Evolutionary conservation across 2,113 vertebrate genomes (phyloP).

Genomic region (Forbesichthys agassizii): DNA sequence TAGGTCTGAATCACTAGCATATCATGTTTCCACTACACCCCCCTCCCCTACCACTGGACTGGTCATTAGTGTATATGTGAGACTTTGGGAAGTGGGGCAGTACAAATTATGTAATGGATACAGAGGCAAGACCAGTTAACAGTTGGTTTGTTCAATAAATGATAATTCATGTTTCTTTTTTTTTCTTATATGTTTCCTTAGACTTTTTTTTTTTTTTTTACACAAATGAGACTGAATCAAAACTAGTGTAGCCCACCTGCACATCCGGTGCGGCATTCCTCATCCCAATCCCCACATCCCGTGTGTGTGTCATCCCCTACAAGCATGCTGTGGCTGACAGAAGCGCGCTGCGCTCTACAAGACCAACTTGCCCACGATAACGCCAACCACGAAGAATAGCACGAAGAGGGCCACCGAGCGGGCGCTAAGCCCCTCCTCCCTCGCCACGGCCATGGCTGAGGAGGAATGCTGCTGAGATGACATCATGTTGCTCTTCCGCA

Average conservation of each 20-base stretch:
- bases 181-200: conserved; percentile 55
- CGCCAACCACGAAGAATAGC: conserved; percentile 93
- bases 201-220: conserved; percentile 48
- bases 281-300: conserved; percentile 78
- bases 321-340: conserved; percentile 78
- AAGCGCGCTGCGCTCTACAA: conserved; percentile 81
- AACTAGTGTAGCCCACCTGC: conserved; percentile 68
- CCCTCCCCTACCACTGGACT: conserved; percentile 13
- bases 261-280: conserved; percentile 78
- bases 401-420: conserved; percentile 88
- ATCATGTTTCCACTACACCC: conserved; percentile 37
- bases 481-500: conserved; percentile 86
- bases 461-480: conserved; percentile 83
- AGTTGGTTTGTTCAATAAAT: conserved; percentile 78
- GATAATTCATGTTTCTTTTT: conserved; percentile 59
- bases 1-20: conserved; percentile 42
- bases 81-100: conserved; percentile 64
- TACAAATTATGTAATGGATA: conserved; percentile 78
- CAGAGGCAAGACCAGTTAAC: conserved; percentile 90
- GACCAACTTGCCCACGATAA: conserved; percentile 94
- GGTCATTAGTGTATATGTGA: conserved; percentile 66
- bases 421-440: conserved; percentile 88
- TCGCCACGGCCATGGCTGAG: conserved; percentile 72
- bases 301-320: conserved; percentile 60
- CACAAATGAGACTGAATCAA: conserved; percentile 86